Evolutionary conservation across 2,797 vertebrate species (phyloP).

Genomic region (Tragelaphus eurycerus): DNA sequence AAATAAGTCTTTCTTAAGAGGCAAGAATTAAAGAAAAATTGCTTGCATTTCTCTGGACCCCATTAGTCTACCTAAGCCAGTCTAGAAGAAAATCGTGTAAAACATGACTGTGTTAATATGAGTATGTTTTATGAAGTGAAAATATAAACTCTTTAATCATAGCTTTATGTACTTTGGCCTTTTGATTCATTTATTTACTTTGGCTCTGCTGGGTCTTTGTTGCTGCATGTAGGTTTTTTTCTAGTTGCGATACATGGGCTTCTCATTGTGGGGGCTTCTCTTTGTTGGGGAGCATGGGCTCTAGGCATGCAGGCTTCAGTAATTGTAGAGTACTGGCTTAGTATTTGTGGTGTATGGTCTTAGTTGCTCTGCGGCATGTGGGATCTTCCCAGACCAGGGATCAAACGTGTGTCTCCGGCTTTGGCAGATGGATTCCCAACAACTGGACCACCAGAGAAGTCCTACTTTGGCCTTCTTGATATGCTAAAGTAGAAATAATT

Average conservation of each 20-base stretch:
- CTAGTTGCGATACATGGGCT: not conserved
- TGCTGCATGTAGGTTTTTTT: not conserved
- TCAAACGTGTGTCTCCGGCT: not conserved
- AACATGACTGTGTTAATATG: not conserved
- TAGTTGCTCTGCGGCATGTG: not conserved
- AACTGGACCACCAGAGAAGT: not conserved
- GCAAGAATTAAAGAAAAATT: not conserved
- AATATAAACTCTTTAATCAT: not conserved
- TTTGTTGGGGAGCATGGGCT: not conserved
- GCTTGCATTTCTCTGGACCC: not conserved
- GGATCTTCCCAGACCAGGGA: not conserved
- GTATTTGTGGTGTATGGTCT: not conserved
- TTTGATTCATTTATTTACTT: not conserved
- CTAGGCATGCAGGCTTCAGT: not conserved
- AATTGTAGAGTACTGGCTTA: not conserved
- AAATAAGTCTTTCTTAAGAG: not conserved
- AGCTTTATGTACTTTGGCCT: not conserved
- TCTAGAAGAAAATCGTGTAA: not conserved
- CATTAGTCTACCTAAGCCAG: not conserved
- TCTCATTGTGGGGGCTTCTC: not conserved
- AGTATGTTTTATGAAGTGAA: constrained; percentile 31
- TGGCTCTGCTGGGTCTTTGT: not conserved
- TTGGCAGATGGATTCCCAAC: not conserved
- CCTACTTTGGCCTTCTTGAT: not conserved
- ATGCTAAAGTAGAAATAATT: constrained; percentile 26